These are phyloP conservation scores for Drosophila hydei DNA, from an alignment of 1,140 invertebrate genomes.

Conservation along the genomic window DNA sequence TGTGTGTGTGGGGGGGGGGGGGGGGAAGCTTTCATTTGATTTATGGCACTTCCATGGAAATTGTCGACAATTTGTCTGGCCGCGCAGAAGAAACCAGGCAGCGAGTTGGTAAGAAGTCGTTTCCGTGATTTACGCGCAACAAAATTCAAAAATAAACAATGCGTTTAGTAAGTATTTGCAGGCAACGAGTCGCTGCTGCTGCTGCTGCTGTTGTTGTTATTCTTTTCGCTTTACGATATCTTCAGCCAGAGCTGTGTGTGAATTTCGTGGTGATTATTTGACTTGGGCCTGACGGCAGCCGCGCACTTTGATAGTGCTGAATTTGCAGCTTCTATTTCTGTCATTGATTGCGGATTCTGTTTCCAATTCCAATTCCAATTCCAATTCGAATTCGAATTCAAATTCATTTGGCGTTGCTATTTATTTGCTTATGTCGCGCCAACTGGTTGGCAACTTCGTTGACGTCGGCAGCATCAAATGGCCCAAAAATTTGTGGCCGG, in stretches of 20 bases:
- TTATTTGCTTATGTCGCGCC: conserved; percentile 78
- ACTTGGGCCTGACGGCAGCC: conserved; percentile 57
- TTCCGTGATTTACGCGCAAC: conserved; percentile 80
- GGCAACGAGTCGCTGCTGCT: conserved; percentile 26
- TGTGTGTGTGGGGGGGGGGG: too few relatives aligned
- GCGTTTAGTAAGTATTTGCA: conserved; percentile 67
- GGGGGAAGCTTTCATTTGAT: conserved; percentile 67
- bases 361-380: conserved; percentile 38
- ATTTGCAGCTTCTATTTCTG: conserved; percentile 53
- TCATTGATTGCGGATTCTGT: conserved; percentile 7
- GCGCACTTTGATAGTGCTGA: conserved; percentile 78
- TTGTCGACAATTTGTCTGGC: conserved; percentile 82
- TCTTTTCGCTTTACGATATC: conserved; percentile 17
- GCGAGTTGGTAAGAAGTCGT: conserved; percentile 65
- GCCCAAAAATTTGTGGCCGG: conserved; percentile 52
- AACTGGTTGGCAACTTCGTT: conserved; percentile 68
- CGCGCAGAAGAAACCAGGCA: conserved; percentile 41
- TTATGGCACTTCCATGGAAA: conserved; percentile 81
- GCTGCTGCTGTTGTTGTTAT: conserved; percentile 19
- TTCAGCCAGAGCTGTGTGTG: background rate
- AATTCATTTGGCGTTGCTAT: conserved; percentile 38
- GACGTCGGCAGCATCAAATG: conserved; percentile 72
- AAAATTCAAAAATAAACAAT: conserved; percentile 79
- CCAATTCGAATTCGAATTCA: conserved; percentile 25
- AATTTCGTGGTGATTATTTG: conserved; percentile 61